Base-by-base conservation (phyloP, 2,888 invertebrate genomes). In the Andrena camellia region DNA sequence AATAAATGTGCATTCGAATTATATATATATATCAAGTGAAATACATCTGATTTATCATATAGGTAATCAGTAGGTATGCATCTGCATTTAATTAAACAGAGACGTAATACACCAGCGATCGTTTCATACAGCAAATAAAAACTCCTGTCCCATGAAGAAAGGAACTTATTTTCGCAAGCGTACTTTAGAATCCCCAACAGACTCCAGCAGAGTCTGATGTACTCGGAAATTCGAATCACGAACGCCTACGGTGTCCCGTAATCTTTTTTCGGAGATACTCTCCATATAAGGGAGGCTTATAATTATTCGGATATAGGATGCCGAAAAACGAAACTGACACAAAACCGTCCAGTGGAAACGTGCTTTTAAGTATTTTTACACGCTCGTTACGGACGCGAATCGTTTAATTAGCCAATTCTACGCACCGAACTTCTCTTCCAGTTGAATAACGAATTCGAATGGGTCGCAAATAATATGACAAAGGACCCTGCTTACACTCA, bases 291-390 rank as follows among this genome's bases (percentile, higher is more conserved):
- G 76, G 42, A 74, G 67, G 69, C 54, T 77, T 81, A 81, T 84
- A 86, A 88, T 86, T 84, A 84, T 72, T 62, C 75, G 64, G 42
- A 67, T 72, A 8, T 26, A 17, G 33, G 20, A 20, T 6, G 23
- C 23, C 7, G 10, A 67, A 20, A 67, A 20, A 26, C 17, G 33
- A 77, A 71, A 80, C n/a, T 60, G 54, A 76, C 60, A 69, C 10
- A 2, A 31, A 20, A 17, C n/a, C 20, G 13, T 26, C 57, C 7
- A 29, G n/a, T 26, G 64, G 23, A 29, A 59, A 59, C 20, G 0
- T 7, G 26, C 13, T 20, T 17, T n/a, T 29, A 8, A 4, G 20
- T 17, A 57, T 17, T 31, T 48, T 57, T 42, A 17, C 13, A 17
- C 4, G 10, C 31, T 42, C 17, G 2, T 23, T 23, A 48, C 29